These are phyloP conservation scores for Cercopithecus mona DNA, from an alignment of 2,113 vertebrate genomes.

Conservation along the genomic window DNA sequence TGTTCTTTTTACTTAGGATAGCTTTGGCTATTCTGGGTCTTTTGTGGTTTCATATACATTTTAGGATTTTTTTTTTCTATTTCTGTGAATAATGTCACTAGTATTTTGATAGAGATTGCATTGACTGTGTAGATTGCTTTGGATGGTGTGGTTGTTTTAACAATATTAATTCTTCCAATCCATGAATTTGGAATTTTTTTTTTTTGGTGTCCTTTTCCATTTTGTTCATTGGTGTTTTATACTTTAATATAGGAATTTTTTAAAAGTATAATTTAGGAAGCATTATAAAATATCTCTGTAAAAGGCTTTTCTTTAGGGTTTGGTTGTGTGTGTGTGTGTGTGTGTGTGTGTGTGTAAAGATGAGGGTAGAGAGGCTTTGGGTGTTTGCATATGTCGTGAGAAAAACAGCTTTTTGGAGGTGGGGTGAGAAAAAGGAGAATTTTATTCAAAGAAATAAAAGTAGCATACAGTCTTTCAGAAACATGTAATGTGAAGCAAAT, in stretches of 20 bases:
- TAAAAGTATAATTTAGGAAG: background rate
- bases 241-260: background rate
- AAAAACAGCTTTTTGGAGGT: background rate
- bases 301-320: constrained; percentile 9
- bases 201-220: too few species aligned
- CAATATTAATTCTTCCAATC: too few species aligned
- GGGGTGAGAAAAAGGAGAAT: background rate
- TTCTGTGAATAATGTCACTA: too few species aligned
- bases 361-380: background rate
- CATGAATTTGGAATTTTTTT: too few species aligned
- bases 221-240: too few species aligned
- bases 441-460: background rate
- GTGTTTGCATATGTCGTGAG: background rate
- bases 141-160: too few species aligned
- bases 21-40: too few species aligned
- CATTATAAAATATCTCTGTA: background rate
- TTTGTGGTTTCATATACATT: too few species aligned
- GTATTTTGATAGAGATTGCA: too few species aligned
- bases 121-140: too few species aligned
- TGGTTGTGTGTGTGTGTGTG: background rate
- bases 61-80: too few species aligned
- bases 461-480: background rate
- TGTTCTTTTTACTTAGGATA: too few species aligned
- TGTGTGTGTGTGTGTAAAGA: background rate
- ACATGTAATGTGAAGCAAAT: background rate